Percentiles rank a stretch among this genome's conserved stretches.
phyloP scores from a whole-genome alignment of 1,140 invertebrate species.

The Drosophila guanche region DNA sequence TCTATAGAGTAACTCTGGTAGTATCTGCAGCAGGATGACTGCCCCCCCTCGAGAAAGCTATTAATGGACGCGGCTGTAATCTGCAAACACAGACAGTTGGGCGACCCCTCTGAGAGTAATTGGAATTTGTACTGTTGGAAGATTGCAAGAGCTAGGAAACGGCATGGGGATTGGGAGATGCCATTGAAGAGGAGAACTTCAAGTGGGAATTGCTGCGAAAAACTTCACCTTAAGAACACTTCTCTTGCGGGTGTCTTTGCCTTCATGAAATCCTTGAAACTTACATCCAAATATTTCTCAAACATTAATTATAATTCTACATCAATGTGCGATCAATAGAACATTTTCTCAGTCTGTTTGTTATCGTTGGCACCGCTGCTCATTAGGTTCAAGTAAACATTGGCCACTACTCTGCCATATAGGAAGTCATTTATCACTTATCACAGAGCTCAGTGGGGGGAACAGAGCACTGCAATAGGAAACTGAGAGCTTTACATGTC shows the following conservation, averaged over 20 bases:
- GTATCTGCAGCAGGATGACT: slow-evolving; percentile 21
- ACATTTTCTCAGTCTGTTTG: slow-evolving; percentile 31
- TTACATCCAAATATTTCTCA: too few species aligned
- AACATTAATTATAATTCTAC: slow-evolving; percentile 1
- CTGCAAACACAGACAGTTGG: slow-evolving; percentile 45
- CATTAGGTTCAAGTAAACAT: slow-evolving; percentile 19
- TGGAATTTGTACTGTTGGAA: slow-evolving; percentile 4
- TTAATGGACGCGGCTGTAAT: slow-evolving; percentile 37
- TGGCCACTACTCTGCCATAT: neutral
- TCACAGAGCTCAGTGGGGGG: slow-evolving; percentile 25
- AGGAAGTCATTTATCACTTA: slow-evolving; percentile 42
- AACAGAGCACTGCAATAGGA: slow-evolving; percentile 1
- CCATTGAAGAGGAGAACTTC: too few species aligned
- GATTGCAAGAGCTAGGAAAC: slow-evolving; percentile 13
- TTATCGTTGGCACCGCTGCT: slow-evolving; percentile 35
- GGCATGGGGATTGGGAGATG: neutral
- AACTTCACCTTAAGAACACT: too few species aligned
- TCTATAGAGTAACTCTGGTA: neutral
- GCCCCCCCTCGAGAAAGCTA: slow-evolving; percentile 29
- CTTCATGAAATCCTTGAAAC: too few species aligned
- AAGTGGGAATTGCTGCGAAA: too few species aligned
- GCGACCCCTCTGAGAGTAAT: slow-evolving; percentile 20
- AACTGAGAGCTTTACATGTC: slow-evolving; percentile 18
- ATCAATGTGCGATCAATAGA: slow-evolving; percentile 45
- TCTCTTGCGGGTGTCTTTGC: too few species aligned